Evolutionary conservation across 2,888 invertebrate species (phyloP), one percentile per base, ranked within the genome.

Genomic region (Pycnomerus fuliginosus): DNA sequence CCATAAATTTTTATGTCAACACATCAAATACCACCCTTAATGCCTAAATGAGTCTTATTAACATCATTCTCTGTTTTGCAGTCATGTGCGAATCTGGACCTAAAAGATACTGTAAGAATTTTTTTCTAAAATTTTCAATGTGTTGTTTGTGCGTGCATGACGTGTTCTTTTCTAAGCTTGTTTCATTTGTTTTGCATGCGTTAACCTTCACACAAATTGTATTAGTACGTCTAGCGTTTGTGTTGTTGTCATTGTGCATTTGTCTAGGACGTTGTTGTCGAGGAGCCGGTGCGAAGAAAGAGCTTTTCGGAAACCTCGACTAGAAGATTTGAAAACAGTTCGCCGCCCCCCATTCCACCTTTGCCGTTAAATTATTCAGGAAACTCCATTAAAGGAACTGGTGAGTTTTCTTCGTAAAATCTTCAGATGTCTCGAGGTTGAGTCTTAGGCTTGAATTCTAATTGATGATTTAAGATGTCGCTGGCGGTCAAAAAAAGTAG

Each of bases 281-380:
- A 25, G 11, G 25, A 25, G 11, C 7, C 5, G 65, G 46, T 58
- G n/a, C 56, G 67, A 44, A 61, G 67, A 15, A 70, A 66, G 46
- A 70, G 71, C 54, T 55, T 64, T 7, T 64, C 67, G 3, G 68
- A 69, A 52, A 44, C 59, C 31, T 54, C 60, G 17, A 44, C 49
- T 30, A 53, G 50, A 52, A 54, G 10, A 34, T 51, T 32, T 52
- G 61, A 44, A 11, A 82, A 75, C 71, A 77, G 69, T 74, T 79
- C 81, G 68, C 86, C 84, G 32, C 80, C 80, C 41, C 82, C 83
- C 44, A 75, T 83, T 52, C 84, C 84, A 49, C 83, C 84, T 38
- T 74, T 82, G 55, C 84, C 84, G 41, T 63, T 76, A 44, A 78
- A 82, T 68, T 83, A 83, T 53, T 68, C 69, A 10, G 67, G 58